These are phyloP conservation scores for Sarcophaga carnaria DNA, from an alignment of 2,888 invertebrate species.

Conservation along the genomic window DNA sequence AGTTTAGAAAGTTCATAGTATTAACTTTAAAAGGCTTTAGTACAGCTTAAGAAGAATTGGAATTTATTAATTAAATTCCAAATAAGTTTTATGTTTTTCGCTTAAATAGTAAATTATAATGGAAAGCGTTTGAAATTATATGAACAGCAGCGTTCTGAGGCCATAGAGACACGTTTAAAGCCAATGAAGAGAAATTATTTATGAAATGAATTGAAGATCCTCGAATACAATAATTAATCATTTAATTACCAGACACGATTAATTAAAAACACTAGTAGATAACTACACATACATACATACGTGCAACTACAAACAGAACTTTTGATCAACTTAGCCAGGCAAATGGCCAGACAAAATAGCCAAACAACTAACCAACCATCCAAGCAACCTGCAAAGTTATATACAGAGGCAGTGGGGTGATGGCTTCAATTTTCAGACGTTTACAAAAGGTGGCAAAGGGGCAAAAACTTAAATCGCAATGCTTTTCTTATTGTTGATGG, in stretches of 20 bases:
- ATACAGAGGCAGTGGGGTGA: not conserved
- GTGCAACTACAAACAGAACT: not conserved
- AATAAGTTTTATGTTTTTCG: no score
- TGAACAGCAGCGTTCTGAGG: no score
- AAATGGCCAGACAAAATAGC: not conserved
- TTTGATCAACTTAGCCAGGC: slow-evolving; percentile 8
- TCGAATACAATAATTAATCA: slow-evolving; percentile 54
- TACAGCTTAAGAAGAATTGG: no score
- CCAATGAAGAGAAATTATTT: slow-evolving; percentile 36
- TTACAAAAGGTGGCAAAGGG: not conserved
- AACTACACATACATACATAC: not conserved
- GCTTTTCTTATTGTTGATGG: not conserved
- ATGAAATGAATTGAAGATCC: slow-evolving; percentile 50
- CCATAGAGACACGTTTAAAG: not conserved
- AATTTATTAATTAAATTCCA: no score
- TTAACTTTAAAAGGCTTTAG: no score
- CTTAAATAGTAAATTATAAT: no score
- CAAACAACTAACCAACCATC: not conserved
- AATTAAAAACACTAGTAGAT: slow-evolving; percentile 46
- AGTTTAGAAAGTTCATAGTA: no score
- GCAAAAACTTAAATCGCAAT: slow-evolving; percentile 20
- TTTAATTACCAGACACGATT: slow-evolving; percentile 61
- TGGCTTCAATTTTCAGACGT: slow-evolving; percentile 16
- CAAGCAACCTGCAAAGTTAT: not conserved
- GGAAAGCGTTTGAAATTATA: no score